These are phyloP conservation scores for Hippocampus guttulatus DNA, from an alignment of 2,113 vertebrate species.

Conservation along the genomic window DNA sequence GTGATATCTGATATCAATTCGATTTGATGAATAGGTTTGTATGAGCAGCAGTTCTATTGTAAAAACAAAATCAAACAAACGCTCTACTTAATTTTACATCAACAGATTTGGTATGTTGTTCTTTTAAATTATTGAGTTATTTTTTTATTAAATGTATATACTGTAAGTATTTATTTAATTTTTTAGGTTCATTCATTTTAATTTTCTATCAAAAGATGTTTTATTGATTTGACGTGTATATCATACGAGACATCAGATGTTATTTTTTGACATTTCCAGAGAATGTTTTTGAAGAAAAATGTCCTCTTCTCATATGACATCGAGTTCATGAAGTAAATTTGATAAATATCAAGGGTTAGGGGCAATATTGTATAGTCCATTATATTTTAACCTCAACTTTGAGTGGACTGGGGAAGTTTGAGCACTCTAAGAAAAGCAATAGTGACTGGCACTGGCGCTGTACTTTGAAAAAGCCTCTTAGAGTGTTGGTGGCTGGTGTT, in stretches of 20 bases:
- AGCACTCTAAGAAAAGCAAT: constrained; percentile 46
- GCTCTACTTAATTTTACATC: too few relatives aligned
- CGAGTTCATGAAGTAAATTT: not conserved
- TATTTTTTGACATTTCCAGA: not conserved
- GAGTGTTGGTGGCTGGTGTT: constrained; percentile 62
- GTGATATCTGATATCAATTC: too few relatives aligned
- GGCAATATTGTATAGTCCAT: constrained; percentile 3
- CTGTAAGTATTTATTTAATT: too few relatives aligned
- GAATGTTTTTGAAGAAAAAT: not conserved
- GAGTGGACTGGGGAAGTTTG: constrained; percentile 51
- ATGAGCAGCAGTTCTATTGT: too few relatives aligned
- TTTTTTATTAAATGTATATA: too few relatives aligned
- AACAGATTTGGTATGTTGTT: too few relatives aligned
- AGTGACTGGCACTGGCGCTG: constrained; percentile 60
- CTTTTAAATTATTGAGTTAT: too few relatives aligned
- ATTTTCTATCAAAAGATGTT: too few relatives aligned
- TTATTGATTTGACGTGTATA: too few relatives aligned
- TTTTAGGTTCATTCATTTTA: too few relatives aligned
- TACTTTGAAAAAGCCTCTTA: constrained; percentile 71
- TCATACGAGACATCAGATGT: not conserved
- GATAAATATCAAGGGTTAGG: not conserved
- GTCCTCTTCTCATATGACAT: not conserved
- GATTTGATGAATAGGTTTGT: too few relatives aligned
- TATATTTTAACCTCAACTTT: constrained; percentile 30
- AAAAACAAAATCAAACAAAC: too few relatives aligned